A percentile compares a stretch with the other conserved stretches of the same genome.
phyloP scores from a whole-genome alignment of 2,888 invertebrate genomes.

The Caradrina clavipalpis region DNA sequence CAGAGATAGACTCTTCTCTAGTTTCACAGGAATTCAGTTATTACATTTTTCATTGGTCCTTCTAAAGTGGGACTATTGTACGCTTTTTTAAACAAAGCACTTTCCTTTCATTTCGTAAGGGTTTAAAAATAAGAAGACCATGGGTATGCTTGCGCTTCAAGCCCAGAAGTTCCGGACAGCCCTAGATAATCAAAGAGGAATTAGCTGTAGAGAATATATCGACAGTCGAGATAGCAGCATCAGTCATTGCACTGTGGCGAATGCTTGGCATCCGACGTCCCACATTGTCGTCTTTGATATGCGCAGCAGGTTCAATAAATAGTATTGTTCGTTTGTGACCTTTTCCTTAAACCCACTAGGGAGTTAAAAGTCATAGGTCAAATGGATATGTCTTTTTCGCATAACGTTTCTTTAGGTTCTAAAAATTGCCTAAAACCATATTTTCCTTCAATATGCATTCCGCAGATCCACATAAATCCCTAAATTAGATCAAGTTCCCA shows the following conservation, averaged over 20 bases:
- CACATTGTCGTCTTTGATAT: conserved; percentile 41
- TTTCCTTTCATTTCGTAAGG: too few species aligned
- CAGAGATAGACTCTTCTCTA: background rate
- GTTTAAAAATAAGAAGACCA: too few species aligned
- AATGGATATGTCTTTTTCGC: background rate
- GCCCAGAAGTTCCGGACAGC: background rate
- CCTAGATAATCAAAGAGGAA: background rate
- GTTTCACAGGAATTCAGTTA: background rate
- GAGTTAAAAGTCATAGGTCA: conserved; percentile 14
- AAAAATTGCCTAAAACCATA: background rate
- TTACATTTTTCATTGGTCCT: background rate
- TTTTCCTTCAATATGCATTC: background rate
- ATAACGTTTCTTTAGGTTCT: background rate
- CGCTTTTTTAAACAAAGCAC: background rate
- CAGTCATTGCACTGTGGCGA: conserved; percentile 56
- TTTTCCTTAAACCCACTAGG: conserved; percentile 26
- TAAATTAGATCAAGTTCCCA: conserved; percentile 31
- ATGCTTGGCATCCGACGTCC: conserved; percentile 46
- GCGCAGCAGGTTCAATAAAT: conserved; percentile 46
- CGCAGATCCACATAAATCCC: background rate
- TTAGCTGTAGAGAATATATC: conserved; percentile 27
- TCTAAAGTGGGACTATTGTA: background rate
- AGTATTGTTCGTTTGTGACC: conserved; percentile 37
- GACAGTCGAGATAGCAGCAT: conserved; percentile 25
- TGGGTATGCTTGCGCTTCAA: background rate